Evolutionary conservation across 2,888 invertebrate genomes (phyloP).

Genomic region (Tipula helvola): DNA sequence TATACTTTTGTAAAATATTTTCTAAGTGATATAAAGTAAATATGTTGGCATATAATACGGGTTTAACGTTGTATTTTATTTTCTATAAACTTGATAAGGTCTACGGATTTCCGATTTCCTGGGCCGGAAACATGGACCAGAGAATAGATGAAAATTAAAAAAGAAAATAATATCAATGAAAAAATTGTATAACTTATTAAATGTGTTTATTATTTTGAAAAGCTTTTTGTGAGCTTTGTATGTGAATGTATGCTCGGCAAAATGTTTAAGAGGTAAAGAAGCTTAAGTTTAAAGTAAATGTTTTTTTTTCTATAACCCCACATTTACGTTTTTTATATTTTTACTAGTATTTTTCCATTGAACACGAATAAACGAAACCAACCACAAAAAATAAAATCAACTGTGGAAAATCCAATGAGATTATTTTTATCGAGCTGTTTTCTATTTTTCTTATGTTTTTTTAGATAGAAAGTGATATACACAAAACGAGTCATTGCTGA

Average conservation of each 20-base stretch:
- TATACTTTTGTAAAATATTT: too few relatives aligned
- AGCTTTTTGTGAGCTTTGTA: background rate
- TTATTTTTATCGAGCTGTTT: background rate
- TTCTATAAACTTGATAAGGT: constrained; percentile 12
- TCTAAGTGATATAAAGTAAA: too few relatives aligned
- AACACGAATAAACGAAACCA: background rate
- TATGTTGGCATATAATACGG: too few relatives aligned
- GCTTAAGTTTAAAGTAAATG: background rate
- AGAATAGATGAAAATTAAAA: background rate
- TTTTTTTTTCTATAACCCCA: background rate
- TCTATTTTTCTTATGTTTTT: background rate
- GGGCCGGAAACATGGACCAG: constrained; percentile 9
- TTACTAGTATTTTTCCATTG: background rate
- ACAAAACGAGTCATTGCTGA: background rate
- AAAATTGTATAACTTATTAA: background rate
- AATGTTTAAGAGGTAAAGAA: background rate
- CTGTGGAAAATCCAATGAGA: background rate
- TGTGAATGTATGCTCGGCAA: background rate
- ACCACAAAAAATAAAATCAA: background rate
- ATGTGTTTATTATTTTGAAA: background rate
- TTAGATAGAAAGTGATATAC: background rate
- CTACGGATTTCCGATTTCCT: constrained; percentile 12
- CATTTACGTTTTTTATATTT: background rate
- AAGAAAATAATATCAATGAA: background rate
- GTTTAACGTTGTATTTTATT: background rate